Evolutionary conservation across 2,888 invertebrate genomes (phyloP).

Genomic region (Bombylius major): DNA sequence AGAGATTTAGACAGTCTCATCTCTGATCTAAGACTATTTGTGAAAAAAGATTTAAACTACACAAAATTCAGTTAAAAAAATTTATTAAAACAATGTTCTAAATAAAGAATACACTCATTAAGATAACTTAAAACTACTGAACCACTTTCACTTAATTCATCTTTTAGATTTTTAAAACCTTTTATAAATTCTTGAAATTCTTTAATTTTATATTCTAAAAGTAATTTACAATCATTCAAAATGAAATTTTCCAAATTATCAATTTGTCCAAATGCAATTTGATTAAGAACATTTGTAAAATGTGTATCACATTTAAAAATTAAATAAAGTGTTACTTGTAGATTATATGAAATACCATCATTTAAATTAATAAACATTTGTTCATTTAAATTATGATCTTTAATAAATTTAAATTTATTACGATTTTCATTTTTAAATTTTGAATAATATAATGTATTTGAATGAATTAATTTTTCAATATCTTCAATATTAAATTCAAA

Average conservation of each 20-base stretch:
- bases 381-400: constrained; percentile 45
- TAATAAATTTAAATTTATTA: constrained; percentile 51
- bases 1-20: too few species aligned
- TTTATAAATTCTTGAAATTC: constrained; percentile 23
- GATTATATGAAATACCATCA: constrained; percentile 56
- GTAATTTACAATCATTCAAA: constrained; percentile 16
- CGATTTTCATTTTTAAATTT: constrained; percentile 24
- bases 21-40: too few species aligned
- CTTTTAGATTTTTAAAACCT: constrained; percentile 18
- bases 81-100: constrained; percentile 18
- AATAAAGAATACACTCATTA: constrained; percentile 19
- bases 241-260: constrained; percentile 17
- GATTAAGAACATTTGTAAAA: constrained; percentile 31
- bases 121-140: constrained; percentile 18
- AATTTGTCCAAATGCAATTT: constrained; percentile 31
- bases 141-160: constrained; percentile 21
- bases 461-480: constrained; percentile 37
- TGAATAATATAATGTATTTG: constrained; percentile 12
- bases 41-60: too few species aligned
- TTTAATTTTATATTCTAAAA: constrained; percentile 24
- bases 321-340: constrained; percentile 34
- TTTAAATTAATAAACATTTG: constrained; percentile 48
- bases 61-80: not conserved
- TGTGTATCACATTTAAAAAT: constrained; percentile 28
- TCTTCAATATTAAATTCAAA: constrained; percentile 47